Evolutionary conservation across 2,888 invertebrate genomes (phyloP).

Genomic region (Lissocephala sabroskyi): DNA sequence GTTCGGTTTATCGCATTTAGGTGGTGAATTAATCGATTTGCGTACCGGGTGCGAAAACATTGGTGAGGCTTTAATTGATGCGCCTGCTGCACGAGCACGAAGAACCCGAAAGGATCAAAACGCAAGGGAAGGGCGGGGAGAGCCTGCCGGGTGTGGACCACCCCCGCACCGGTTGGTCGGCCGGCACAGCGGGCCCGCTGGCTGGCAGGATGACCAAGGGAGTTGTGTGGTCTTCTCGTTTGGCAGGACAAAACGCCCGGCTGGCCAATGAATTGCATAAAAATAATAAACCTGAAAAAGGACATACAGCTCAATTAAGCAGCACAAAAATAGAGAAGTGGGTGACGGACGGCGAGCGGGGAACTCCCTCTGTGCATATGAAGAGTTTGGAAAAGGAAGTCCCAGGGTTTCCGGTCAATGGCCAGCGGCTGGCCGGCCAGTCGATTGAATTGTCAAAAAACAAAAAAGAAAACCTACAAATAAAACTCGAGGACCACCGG

Average conservation of each 20-base stretch:
- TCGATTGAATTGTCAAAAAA: constrained; percentile 55
- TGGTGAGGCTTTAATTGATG: constrained; percentile 68
- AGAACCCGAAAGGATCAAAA: background rate
- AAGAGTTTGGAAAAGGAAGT: too few species aligned
- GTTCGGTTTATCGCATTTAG: constrained; percentile 60
- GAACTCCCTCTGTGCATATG: too few species aligned
- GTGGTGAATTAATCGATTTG: constrained; percentile 63
- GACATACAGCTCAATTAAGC: constrained; percentile 49
- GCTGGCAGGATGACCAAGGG: constrained; percentile 16
- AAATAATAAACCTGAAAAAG: constrained; percentile 35
- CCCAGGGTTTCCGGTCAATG: constrained; percentile 43
- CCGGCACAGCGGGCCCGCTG: constrained; percentile 28
- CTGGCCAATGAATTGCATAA: constrained; percentile 57
- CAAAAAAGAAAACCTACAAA: too few species aligned
- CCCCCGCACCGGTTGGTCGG: background rate
- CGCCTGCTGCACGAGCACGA: constrained; percentile 43
- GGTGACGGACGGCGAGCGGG: too few species aligned
- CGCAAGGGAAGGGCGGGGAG: background rate
- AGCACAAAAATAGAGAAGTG: constrained; percentile 17
- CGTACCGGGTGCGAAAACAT: constrained; percentile 69
- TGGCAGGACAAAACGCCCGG: constrained; percentile 50
- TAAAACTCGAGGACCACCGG: constrained; percentile 15
- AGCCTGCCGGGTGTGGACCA: background rate
- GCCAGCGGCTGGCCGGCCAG: constrained; percentile 10
- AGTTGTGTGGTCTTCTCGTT: constrained; percentile 59